Percentiles rank a stretch among this genome's conserved stretches.
phyloP scores from a whole-genome alignment of 2,113 vertebrate species.

The Gnathochromis pfefferi region DNA sequence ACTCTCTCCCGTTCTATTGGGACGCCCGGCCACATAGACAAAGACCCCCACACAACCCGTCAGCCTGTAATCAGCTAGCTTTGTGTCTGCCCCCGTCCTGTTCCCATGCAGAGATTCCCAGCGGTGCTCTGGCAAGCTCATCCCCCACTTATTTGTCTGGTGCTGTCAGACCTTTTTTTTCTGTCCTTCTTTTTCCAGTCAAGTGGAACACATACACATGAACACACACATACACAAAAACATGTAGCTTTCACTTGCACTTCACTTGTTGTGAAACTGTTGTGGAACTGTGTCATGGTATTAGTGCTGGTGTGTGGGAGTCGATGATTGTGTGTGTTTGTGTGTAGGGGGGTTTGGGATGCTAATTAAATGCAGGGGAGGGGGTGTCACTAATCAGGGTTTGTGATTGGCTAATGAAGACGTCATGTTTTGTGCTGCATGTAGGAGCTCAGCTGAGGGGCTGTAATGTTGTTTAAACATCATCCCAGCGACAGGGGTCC shows the following conservation, averaged over 20 bases:
- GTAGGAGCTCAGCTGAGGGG: not conserved
- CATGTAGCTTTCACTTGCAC: not conserved
- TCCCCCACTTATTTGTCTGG: conserved; percentile 56
- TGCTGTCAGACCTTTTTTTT: conserved; percentile 11
- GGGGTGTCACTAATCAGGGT: not conserved
- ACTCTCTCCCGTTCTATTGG: conserved; percentile 11
- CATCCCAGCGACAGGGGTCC: not conserved
- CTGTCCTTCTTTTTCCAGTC: not conserved
- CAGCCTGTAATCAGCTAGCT: conserved; percentile 55
- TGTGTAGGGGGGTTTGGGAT: not conserved
- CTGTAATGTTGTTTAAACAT: not conserved
- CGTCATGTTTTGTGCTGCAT: not conserved
- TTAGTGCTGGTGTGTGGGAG: not conserved
- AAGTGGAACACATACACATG: not conserved
- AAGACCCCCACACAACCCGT: conserved; percentile 32
- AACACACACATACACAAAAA: not conserved
- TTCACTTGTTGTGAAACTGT: not conserved
- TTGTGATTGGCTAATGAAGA: conserved; percentile 17
- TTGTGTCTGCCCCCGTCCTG: conserved; percentile 50
- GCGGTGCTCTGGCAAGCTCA: conserved; percentile 17
- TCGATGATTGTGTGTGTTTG: not conserved
- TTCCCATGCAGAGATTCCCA: conserved; percentile 44
- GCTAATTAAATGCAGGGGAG: not conserved
- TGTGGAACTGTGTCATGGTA: not conserved
- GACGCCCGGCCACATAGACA: conserved; percentile 26